Evolutionary conservation across 2,797 vertebrate species (phyloP), one percentile per base, ranked within the genome.

Genomic region (Enteromius unitaeniatus): DNA sequence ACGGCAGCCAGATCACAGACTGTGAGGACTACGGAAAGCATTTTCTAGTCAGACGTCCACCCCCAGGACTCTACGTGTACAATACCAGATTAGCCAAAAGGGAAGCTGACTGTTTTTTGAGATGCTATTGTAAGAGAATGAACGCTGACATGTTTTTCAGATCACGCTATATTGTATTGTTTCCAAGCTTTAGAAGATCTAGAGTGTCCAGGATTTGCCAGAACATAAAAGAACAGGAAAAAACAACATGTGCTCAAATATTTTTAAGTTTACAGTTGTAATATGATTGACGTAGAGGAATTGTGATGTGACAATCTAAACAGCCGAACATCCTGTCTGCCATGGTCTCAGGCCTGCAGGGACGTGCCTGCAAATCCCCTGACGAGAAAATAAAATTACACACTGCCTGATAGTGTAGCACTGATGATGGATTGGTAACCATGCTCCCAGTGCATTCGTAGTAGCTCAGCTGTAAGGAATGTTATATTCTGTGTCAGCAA

Each of bases 291-390:
- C 89, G 88, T 45, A 14, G 82, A 69, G 45, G 87, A 82, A 76
- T 87, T 85, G 88, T 76, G 84, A 73, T 40, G 87, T 91, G 91
- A 93, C 89, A 92, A 90, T 86, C 86, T 90, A 82, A 87, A 88
- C 88, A 90, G 87, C 89, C 88, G 90, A 92, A 88, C 89, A 91
- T 94, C 93, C 93, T 91, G 90, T 88, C 85, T 91, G 89, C 86
- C 85, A 69, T 73, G 6, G 6, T 84, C 79, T 85, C 68, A 85
- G 90, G 92, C 94, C 92, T 95, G 95, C 89, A 89, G 89, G 85
- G 89, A 90, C 93, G 86, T 94, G 94, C 79, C 88, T 84, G 81
- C 26, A 84, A 87, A 87, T 79, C 85, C 40, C 81, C 82, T 45
- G 37, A 60, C 21, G 80, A 84, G 70, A 82, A 88, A 90, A 89